Percentiles rank a stretch among this genome's conserved stretches.
phyloP scores from a whole-genome alignment of 2,113 vertebrate genomes.

The Erythrocebus patas region DNA sequence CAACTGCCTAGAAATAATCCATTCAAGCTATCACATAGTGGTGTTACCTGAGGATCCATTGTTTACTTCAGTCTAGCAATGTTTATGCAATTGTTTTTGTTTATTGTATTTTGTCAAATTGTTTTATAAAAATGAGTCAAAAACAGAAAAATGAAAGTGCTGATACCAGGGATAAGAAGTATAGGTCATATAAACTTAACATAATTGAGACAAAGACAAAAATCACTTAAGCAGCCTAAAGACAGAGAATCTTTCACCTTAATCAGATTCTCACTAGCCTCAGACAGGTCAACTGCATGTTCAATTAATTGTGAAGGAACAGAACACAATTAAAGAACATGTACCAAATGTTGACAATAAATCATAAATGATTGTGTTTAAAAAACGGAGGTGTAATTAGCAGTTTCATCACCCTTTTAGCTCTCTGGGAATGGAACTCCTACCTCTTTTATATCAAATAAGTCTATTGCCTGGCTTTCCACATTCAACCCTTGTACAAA shows the following conservation, averaged over 20 bases:
- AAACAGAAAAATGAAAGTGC: conserved; percentile 20
- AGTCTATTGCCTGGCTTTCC: conserved; percentile 7
- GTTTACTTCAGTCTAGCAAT: background rate
- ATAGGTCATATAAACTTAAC: background rate
- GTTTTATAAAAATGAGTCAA: conserved; percentile 27
- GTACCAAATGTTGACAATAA: conserved; percentile 50
- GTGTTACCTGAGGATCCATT: background rate
- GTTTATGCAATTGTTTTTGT: background rate
- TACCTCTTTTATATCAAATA: conserved; percentile 9
- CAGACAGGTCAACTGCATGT: conserved; percentile 46
- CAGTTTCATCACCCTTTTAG: conserved; percentile 7
- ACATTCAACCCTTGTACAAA: background rate
- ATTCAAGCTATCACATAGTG: background rate
- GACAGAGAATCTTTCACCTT: conserved; percentile 59
- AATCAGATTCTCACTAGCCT: conserved; percentile 67
- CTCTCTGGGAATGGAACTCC: background rate
- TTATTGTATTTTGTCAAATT: conserved; percentile 1
- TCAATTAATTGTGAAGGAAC: conserved; percentile 70
- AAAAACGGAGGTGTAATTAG: conserved; percentile 11
- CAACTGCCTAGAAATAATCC: background rate
- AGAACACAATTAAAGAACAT: conserved; percentile 63
- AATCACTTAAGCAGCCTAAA: conserved; percentile 40
- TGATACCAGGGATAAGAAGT: conserved; percentile 27
- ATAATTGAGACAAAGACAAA: conserved; percentile 50
- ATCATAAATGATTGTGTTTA: conserved; percentile 59